Conservation (phyloP, 2,113 vertebrate genomes). For the Upupa epops region DNA sequence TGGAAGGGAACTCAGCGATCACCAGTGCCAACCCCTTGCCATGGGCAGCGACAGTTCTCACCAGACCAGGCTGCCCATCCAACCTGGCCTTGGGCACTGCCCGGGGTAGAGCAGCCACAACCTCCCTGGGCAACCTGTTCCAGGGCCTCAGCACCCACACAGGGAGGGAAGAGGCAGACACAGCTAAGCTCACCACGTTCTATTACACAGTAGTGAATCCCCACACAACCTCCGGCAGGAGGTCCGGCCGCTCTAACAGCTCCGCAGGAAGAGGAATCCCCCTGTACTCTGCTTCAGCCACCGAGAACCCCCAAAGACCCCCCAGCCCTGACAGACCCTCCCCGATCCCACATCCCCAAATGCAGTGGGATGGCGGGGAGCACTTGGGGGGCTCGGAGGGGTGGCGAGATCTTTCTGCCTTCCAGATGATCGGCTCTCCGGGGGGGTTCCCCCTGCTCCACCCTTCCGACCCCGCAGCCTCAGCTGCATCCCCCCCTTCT, state of each 20-base stretch:
- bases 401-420: background rate
- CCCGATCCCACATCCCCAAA: background rate
- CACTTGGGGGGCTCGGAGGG: too few species aligned
- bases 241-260: background rate
- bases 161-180: background rate
- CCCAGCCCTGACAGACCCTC: background rate
- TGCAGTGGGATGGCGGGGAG: too few species aligned
- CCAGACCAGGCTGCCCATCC: background rate
- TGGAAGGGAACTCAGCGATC: background rate
- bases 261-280: background rate
- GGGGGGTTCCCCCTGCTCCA: too few species aligned
- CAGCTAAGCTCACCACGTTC: background rate
- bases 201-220: background rate
- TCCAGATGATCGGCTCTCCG: too few species aligned
- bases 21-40: background rate
- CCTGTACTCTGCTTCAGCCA: rapidly evolving
- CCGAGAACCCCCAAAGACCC: rapidly evolving
- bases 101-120: background rate
- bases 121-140: background rate
- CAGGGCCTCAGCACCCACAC: background rate
- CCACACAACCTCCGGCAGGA: rapidly evolving
- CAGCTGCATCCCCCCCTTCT: too few species aligned
- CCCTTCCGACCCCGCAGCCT: too few species aligned
- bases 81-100: background rate
- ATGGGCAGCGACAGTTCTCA: background rate